Percentiles rank a stretch among this genome's conserved stretches.
phyloP scores from a whole-genome alignment of 2,797 vertebrate species.

The Ataeniobius toweri region DNA sequence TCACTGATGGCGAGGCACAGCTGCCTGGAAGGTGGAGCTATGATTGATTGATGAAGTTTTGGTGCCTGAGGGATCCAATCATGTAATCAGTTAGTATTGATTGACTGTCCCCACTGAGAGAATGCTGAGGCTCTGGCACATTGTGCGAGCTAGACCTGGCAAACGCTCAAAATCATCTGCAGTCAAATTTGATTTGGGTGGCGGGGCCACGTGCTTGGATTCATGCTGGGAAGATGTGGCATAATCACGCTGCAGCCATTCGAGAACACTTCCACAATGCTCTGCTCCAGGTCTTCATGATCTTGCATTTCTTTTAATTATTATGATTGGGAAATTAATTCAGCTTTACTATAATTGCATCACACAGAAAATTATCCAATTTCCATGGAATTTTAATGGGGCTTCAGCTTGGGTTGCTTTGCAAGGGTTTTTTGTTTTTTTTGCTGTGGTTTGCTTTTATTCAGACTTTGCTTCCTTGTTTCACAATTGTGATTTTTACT shows the following conservation, averaged over 20 bases:
- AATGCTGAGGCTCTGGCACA: constrained; percentile 52
- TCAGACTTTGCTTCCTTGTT: constrained; percentile 36
- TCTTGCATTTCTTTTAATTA: constrained; percentile 59
- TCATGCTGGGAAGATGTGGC: constrained; percentile 28
- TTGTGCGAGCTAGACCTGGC: constrained; percentile 51
- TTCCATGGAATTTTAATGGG: constrained; percentile 50
- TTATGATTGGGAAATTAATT: constrained; percentile 61
- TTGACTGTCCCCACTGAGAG: constrained; percentile 71
- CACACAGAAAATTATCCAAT: constrained; percentile 57
- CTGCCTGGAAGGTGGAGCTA: constrained; percentile 68
- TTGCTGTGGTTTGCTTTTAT: constrained; percentile 17
- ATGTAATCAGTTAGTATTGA: constrained; percentile 80
- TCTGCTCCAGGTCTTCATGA: constrained; percentile 49
- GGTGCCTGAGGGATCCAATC: constrained; percentile 75
- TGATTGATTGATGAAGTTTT: constrained; percentile 78
- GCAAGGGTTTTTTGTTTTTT: constrained; percentile 20
- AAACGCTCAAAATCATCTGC: constrained; percentile 49
- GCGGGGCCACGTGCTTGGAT: constrained; percentile 27
- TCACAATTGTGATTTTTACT: constrained; percentile 45
- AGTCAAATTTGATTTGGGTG: constrained; percentile 58
- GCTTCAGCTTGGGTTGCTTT: constrained; percentile 51
- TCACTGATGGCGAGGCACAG: constrained; percentile 51
- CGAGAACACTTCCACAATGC: constrained; percentile 23
- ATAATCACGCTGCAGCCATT: constrained; percentile 40
- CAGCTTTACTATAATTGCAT: constrained; percentile 64